Evolutionary conservation across 1,140 invertebrate genomes (phyloP), one percentile per base, ranked within the genome.

Genomic region (Calliphora vicina): DNA sequence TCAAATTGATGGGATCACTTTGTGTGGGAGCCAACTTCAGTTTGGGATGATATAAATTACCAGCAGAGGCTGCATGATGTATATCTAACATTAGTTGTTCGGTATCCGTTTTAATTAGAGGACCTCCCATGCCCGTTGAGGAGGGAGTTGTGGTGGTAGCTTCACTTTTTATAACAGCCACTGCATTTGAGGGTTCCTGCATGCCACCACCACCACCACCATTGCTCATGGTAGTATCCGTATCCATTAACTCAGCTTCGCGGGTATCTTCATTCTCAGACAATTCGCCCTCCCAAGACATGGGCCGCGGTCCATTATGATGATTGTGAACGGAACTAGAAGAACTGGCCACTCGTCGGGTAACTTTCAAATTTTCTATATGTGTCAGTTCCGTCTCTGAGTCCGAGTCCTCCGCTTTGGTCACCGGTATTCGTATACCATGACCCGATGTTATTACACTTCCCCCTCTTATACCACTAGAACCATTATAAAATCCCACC

Each of bases 271-370:
- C 88, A 89, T 93, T 86, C 86, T 97, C 96, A 1, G 96, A 97
- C 0, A 97, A 91, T 90, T 97, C 96, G 17, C 96, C 96, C 89
- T 97, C 96, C 96, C 96, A 97, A 2, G 96, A 97, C 96, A 97
- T 97, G 17, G 96, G 96, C 50, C 96, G 86, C 6, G 91, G 91
- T 0, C 88, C 89, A 72, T 89, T 90, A 26, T 90, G 86, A 25
- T 82, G 82, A 26, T 42, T 83, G 6, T 15, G 25, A n/a, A 45
- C 13, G n/a, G 50, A 25, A 61, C 20, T 72, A 26, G 17, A 57
- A 57, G 6, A 67, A 17, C 12, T 50, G 29, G 74, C 45, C 17
- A 42, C 81, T 42, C 87, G 82, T 42, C 88, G 82, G 0, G 86
- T 88, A 43, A 89, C 88, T 83, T 88, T 89, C 10, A 88, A 84